A percentile compares a stretch with the other conserved stretches of the same genome.
Conservation (phyloP, 1,140 invertebrate species). For the Drosophila miranda region DNA sequence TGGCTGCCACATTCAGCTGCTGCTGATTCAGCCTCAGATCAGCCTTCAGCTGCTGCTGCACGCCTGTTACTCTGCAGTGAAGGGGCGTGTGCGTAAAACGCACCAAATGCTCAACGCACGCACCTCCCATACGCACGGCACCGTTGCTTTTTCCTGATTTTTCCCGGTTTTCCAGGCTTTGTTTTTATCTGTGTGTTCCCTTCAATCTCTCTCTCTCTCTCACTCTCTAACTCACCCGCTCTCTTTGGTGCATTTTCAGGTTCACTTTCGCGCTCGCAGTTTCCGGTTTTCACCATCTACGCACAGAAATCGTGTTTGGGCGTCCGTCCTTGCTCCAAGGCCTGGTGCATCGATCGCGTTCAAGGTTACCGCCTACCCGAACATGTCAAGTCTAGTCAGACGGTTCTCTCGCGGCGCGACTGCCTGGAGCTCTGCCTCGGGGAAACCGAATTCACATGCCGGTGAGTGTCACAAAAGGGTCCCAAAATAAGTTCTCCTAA, state of each 20-base stretch:
- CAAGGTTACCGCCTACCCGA: conserved; percentile 91
- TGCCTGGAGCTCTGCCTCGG: conserved; percentile 94
- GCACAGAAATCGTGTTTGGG: conserved; percentile 96
- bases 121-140: conserved; percentile 52
- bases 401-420: conserved; percentile 90
- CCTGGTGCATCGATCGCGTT: conserved; percentile 96
- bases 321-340: conserved; percentile 92
- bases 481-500: too few relatives aligned
- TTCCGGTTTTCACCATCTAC: conserved; percentile 97
- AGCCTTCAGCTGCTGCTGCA: conserved; percentile 48
- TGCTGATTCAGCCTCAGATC: conserved; percentile 24
- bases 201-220: not conserved
- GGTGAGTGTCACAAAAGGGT: conserved; percentile 85
- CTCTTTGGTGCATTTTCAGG: conserved; percentile 84
- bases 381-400: conserved; percentile 88
- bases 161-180: conserved; percentile 23
- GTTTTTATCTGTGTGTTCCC: conserved; percentile 13
- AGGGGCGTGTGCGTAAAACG: conserved; percentile 80
- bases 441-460: conserved; percentile 94
- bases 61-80: conserved; percentile 81
- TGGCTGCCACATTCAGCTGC: conserved; percentile 9
- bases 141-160: conserved; percentile 52
- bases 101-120: conserved; percentile 50
- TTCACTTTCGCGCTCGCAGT: conserved; percentile 94
- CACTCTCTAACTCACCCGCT: too few relatives aligned